Percentiles rank a stretch among this genome's conserved stretches.
Conservation (phyloP, 2,797 vertebrate species). For the Microchirus variegatus region DNA sequence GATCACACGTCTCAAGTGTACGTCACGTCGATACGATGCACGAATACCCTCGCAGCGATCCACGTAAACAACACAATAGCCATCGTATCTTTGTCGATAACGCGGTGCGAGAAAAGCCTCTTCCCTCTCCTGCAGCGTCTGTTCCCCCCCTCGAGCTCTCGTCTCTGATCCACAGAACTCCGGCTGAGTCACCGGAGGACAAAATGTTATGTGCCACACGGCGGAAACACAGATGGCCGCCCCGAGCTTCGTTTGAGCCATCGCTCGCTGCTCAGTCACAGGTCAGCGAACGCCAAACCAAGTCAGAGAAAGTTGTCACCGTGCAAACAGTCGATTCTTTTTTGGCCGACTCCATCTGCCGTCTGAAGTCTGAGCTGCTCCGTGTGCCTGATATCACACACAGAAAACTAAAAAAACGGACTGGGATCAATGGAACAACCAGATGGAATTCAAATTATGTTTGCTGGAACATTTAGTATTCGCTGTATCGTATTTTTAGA, state of each 20-base stretch:
- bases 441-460: conserved; percentile 19
- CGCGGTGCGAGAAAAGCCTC: too few species aligned
- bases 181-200: conserved; percentile 72
- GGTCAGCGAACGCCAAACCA: conserved; percentile 68
- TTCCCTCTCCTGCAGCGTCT: not conserved
- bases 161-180: conserved; percentile 37
- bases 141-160: conserved; percentile 12
- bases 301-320: conserved; percentile 70
- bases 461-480: conserved; percentile 8
- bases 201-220: conserved; percentile 75
- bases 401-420: not conserved
- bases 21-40: too few species aligned
- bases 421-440: conserved; percentile 25
- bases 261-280: conserved; percentile 70
- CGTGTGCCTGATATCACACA: conserved; percentile 39
- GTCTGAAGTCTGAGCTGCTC: conserved; percentile 48
- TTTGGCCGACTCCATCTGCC: conserved; percentile 46
- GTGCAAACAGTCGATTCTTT: conserved; percentile 51
- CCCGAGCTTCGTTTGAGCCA: conserved; percentile 73
- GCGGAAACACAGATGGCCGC: conserved; percentile 79
- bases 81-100: too few species aligned
- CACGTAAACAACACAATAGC: too few species aligned
- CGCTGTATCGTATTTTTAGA: not conserved
- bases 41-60: too few species aligned
- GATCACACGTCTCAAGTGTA: too few species aligned